Conservation (phyloP, 2,888 invertebrate genomes). For the Adela reaumurella region DNA sequence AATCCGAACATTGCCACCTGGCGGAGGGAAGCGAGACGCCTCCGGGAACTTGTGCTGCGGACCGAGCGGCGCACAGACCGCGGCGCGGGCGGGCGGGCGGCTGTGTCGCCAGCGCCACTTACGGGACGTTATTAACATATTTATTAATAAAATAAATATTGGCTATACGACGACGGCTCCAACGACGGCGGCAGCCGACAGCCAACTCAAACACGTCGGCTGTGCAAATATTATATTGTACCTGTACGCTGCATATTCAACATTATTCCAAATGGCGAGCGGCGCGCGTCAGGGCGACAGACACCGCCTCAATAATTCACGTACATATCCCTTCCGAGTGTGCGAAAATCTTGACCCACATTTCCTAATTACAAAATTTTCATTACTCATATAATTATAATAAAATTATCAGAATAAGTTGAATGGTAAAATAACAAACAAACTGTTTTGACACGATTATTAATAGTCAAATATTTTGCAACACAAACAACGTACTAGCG, state of each 20-base stretch:
- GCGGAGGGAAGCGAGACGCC: not conserved
- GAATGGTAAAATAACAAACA: too few species aligned
- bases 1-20: not conserved
- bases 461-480: too few species aligned
- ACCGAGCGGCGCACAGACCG: not conserved
- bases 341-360: too few species aligned
- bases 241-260: not conserved
- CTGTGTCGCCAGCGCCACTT: slow-evolving; percentile 31
- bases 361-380: too few species aligned
- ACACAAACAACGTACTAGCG: too few species aligned
- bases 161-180: slow-evolving; percentile 18
- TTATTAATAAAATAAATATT: slow-evolving; percentile 55
- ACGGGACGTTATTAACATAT: slow-evolving; percentile 51
- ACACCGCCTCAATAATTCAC: too few species aligned
- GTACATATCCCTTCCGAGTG: too few species aligned
- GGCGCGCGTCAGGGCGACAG: too few species aligned
- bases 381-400: too few species aligned
- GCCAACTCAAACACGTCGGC: not conserved
- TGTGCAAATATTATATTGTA: not conserved
- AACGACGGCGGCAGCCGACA: not conserved
- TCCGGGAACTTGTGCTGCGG: not conserved
- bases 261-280: too few species aligned
- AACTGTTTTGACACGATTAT: too few species aligned
- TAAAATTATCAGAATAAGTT: too few species aligned
- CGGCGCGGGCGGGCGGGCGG: slow-evolving; percentile 1